A percentile compares a stretch with the other conserved stretches of the same genome.
phyloP scores from a whole-genome alignment of 2,797 vertebrate genomes.

The Pteronotus mesoamericanus region DNA sequence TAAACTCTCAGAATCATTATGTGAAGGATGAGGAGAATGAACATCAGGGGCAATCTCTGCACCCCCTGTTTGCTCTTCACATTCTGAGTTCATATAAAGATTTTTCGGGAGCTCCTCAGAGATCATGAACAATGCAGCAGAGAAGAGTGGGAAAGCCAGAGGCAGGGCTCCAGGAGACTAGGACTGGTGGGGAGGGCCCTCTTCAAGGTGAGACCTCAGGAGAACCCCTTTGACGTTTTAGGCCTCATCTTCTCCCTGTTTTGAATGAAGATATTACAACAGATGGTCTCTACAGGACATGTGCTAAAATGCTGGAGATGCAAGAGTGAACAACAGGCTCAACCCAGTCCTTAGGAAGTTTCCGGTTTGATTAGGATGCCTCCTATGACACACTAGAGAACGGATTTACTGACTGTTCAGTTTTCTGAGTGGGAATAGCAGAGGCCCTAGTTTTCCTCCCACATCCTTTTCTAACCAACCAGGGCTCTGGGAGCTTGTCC shows the following conservation, averaged over 20 bases:
- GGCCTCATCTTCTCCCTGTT: not conserved
- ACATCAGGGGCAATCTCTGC: fast-evolving
- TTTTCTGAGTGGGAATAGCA: not conserved
- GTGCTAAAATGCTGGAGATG: not conserved
- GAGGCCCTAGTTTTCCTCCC: not conserved
- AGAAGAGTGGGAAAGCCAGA: not conserved
- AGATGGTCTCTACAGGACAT: not conserved
- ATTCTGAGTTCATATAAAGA: not conserved
- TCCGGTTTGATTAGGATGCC: not conserved
- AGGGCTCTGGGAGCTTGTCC: not conserved
- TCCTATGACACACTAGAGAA: not conserved
- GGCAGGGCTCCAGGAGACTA: not conserved
- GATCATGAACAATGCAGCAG: fast-evolving
- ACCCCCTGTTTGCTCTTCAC: too few relatives aligned
- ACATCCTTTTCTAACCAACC: not conserved
- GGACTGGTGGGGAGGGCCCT: not conserved
- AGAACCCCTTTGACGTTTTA: not conserved
- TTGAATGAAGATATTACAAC: not conserved
- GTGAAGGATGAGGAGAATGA: not conserved
- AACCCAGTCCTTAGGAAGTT: not conserved
- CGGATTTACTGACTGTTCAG: not conserved
- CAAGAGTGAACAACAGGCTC: fast-evolving
- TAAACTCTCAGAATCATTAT: not conserved
- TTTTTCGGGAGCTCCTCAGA: not conserved
- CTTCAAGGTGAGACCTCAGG: not conserved